These are phyloP conservation scores for Microcebus ravelobensis DNA, from an alignment of 2,113 vertebrate genomes.

Conservation along the genomic window DNA sequence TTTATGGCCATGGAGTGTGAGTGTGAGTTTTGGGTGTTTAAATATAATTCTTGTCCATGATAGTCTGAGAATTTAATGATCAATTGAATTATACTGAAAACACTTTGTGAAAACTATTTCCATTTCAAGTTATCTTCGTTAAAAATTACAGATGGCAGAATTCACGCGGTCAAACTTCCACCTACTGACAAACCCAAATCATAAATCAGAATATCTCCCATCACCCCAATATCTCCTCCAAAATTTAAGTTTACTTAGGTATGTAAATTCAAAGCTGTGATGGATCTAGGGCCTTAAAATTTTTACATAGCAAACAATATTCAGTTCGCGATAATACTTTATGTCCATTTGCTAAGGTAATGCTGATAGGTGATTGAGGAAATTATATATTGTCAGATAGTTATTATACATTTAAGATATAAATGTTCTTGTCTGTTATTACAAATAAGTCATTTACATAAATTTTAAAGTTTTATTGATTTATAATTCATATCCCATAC, in stretches of 20 bases:
- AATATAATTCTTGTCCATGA: neutral
- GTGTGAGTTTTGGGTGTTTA: neutral
- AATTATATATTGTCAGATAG: neutral
- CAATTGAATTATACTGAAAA: neutral
- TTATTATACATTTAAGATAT: neutral
- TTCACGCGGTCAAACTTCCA: neutral
- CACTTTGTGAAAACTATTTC: neutral
- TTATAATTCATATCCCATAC: neutral
- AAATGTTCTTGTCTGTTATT: neutral
- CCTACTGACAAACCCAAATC: neutral
- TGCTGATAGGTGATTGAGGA: neutral
- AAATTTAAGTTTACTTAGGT: neutral
- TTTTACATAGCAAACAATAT: neutral
- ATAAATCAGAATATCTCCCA: neutral
- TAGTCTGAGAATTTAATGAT: neutral
- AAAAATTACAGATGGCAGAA: neutral
- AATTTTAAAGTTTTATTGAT: neutral
- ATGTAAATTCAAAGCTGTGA: neutral
- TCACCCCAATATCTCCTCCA: neutral
- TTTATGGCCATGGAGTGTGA: neutral
- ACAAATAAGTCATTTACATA: neutral
- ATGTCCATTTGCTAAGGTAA: neutral
- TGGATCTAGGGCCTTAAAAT: neutral
- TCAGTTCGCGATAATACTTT: neutral
- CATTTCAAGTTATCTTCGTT: neutral